A percentile compares a stretch with the other conserved stretches of the same genome.
These are phyloP conservation scores for Hirundo rustica DNA, from an alignment of 2,797 vertebrate genomes.

Conservation along the genomic window DNA sequence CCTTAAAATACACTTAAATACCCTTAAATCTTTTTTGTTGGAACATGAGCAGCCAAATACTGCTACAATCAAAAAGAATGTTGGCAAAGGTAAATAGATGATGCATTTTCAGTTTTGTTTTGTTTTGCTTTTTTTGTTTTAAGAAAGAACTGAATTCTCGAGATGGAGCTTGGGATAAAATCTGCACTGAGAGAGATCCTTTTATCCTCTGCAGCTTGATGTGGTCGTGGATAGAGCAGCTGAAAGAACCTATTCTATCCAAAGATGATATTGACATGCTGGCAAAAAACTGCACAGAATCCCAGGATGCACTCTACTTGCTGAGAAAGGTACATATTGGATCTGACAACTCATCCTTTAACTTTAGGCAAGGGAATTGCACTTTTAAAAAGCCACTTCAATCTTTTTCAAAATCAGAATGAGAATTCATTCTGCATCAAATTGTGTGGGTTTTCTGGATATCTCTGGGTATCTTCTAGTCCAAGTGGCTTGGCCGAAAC, in stretches of 20 bases:
- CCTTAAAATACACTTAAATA: too few species aligned
- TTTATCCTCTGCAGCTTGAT: slow-evolving; percentile 89
- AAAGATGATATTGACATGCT: slow-evolving; percentile 82
- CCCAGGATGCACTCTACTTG: slow-evolving; percentile 80
- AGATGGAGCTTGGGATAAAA: slow-evolving; percentile 92
- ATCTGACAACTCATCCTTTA: not conserved
- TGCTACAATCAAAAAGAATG: not conserved
- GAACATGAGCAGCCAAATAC: not conserved
- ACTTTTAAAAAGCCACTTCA: not conserved
- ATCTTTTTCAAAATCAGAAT: not conserved
- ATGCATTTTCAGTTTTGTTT: not conserved
- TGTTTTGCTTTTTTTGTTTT: not conserved
- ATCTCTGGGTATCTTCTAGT: not conserved
- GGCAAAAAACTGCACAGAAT: slow-evolving; percentile 73
- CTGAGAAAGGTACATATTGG: slow-evolving; percentile 85
- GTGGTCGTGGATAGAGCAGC: slow-evolving; percentile 98
- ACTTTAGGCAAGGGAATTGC: not conserved
- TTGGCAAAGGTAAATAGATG: not conserved
- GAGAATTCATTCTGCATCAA: not conserved
- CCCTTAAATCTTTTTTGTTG: not conserved
- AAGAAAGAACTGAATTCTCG: slow-evolving; percentile 91
- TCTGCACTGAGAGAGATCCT: slow-evolving; percentile 88
- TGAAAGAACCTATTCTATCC: slow-evolving; percentile 90
- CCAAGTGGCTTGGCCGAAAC: not conserved
- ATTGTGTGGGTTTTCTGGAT: not conserved